These are phyloP conservation scores for Quadroppia sp. DNA, from an alignment of 2,888 invertebrate genomes.

Conservation along the genomic window DNA sequence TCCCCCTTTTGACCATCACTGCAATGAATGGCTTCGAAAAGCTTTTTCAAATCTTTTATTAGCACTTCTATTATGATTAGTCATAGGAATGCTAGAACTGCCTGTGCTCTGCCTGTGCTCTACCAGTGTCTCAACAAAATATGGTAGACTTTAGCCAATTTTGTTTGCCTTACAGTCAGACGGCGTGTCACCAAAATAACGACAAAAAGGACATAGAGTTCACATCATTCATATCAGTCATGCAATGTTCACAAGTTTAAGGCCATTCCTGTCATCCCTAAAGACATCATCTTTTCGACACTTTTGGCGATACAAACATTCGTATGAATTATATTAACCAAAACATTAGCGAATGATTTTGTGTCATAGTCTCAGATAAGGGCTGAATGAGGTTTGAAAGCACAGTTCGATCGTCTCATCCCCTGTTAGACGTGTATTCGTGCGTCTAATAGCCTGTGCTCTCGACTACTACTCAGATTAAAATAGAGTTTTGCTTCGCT, in stretches of 20 bases:
- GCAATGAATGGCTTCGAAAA: conserved; percentile 8
- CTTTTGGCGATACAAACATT: neutral
- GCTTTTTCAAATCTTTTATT: conserved; percentile 14
- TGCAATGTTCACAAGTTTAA: conserved; percentile 1
- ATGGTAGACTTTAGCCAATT: conserved; percentile 18
- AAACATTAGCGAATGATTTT: neutral
- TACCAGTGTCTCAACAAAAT: neutral
- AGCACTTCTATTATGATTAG: conserved; percentile 16
- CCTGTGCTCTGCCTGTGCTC: neutral
- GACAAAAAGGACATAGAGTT: conserved; percentile 7
- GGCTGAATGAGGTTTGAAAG: neutral
- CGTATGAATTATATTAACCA: neutral
- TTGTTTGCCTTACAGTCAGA: conserved; percentile 24
- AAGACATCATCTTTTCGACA: neutral
- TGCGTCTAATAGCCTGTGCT: conserved; percentile 9
- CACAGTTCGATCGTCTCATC: neutral
- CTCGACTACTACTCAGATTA: conserved; percentile 13
- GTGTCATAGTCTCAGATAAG: conserved; percentile 4
- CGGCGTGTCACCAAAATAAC: conserved; percentile 30
- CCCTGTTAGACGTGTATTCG: neutral
- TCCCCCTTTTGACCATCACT: no score
- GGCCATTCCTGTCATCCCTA: no score
- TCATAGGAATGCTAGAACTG: neutral
- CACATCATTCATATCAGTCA: conserved; percentile 1
- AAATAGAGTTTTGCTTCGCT: conserved; percentile 29